Evolutionary conservation across 2,888 invertebrate species (phyloP).

Genomic region (Venusia cambrica): DNA sequence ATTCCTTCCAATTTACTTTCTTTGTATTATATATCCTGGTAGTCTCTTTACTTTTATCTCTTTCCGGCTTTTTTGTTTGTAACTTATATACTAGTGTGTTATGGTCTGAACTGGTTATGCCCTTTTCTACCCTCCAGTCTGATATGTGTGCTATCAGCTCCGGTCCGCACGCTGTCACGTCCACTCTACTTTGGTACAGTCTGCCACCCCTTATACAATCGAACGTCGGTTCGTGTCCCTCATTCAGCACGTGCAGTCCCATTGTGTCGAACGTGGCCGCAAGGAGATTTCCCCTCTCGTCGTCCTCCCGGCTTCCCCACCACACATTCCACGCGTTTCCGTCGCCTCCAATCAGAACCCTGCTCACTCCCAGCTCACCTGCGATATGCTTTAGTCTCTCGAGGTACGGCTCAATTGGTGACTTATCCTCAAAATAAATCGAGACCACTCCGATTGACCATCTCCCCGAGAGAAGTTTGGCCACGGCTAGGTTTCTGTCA

Average conservation of each 20-base stretch:
- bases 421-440: not conserved
- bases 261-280: not conserved
- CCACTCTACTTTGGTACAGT: conserved; percentile 1
- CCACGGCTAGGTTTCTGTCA: too few relatives aligned
- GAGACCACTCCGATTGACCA: not conserved
- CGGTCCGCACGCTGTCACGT: conserved; percentile 13
- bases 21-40: not conserved
- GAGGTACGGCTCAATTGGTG: not conserved
- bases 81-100: not conserved
- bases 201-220: not conserved
- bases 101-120: not conserved
- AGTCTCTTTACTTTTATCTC: not conserved
- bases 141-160: not conserved
- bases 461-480: too few relatives aligned
- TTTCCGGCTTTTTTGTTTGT: not conserved
- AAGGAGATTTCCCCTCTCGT: conserved; percentile 2
- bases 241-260: conserved; percentile 3
- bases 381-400: not conserved
- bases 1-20: not conserved
- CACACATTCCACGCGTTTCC: conserved; percentile 8
- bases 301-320: conserved; percentile 12
- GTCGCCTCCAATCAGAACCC: conserved; percentile 1
- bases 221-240: conserved; percentile 2
- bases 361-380: not conserved
- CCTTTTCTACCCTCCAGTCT: not conserved